Conservation (phyloP, 2,797 vertebrate genomes). For the Anguilla anguilla region DNA sequence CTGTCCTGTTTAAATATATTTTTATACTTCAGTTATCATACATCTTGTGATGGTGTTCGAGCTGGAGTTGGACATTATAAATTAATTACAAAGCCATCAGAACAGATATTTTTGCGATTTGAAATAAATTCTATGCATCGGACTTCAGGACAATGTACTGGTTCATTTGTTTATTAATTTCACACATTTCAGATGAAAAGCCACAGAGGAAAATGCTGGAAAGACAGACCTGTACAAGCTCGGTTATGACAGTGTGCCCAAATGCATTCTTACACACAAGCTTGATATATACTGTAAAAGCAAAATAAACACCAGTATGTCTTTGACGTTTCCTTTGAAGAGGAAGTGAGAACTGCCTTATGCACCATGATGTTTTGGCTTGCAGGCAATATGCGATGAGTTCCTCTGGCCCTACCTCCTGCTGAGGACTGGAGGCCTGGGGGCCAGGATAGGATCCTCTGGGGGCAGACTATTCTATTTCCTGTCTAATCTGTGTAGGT, state of each 20-base stretch:
- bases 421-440: neutral
- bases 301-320: neutral
- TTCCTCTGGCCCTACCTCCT: neutral
- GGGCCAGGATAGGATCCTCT: neutral
- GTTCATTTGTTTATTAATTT: neutral
- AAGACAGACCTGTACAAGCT: neutral
- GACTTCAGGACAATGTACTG: conserved; percentile 39
- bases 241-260: neutral
- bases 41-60: neutral
- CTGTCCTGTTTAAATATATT: neutral
- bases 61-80: neutral
- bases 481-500: neutral
- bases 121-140: conserved; percentile 38
- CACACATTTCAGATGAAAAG: neutral
- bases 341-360: neutral
- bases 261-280: neutral
- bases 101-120: conserved; percentile 45
- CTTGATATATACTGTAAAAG: neutral
- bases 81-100: conserved; percentile 40
- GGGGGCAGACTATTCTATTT: neutral
- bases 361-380: neutral
- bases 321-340: neutral
- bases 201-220: neutral
- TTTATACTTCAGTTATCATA: neutral
- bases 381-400: neutral